These are phyloP conservation scores for Hemicrepidius hirtus DNA, from an alignment of 2,888 invertebrate genomes.

Conservation along the genomic window DNA sequence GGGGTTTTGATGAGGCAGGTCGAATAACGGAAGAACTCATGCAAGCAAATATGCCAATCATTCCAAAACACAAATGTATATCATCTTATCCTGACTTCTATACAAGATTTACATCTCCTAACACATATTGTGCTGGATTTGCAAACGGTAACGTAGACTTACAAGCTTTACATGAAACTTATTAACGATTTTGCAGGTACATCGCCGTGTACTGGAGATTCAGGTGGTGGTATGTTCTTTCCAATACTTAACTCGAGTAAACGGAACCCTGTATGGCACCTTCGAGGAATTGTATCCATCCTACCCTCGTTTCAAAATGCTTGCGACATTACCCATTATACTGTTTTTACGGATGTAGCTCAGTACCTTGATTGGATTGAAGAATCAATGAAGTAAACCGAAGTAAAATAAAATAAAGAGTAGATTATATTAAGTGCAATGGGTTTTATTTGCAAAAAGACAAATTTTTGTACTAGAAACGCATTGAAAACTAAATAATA, in stretches of 20 bases:
- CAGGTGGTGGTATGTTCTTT: slow-evolving; percentile 42
- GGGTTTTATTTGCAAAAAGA: no score
- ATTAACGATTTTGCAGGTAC: slow-evolving; percentile 39
- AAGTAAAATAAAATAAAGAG: no score
- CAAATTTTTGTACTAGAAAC: no score
- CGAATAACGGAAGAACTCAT: slow-evolving; percentile 32
- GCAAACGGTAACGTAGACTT: slow-evolving; percentile 14
- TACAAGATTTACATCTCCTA: slow-evolving; percentile 70
- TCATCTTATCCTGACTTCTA: neutral
- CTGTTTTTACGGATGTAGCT: slow-evolving; percentile 78
- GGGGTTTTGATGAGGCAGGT: slow-evolving; percentile 39
- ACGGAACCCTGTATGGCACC: slow-evolving; percentile 64
- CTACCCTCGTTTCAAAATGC: slow-evolving; percentile 76
- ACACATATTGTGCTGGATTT: slow-evolving; percentile 34
- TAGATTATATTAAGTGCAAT: no score
- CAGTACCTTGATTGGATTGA: slow-evolving; percentile 74
- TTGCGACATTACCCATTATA: slow-evolving; percentile 78
- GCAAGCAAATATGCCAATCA: slow-evolving; percentile 27
- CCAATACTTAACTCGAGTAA: slow-evolving; percentile 57
- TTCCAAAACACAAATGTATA: slow-evolving; percentile 71
- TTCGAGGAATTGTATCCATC: slow-evolving; percentile 75
- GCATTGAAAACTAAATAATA: no score
- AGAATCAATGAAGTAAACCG: no score
- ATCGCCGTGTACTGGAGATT: slow-evolving; percentile 34
- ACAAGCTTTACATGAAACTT: neutral